Evolutionary conservation across 1,140 invertebrate species (phyloP), one percentile per base, ranked within the genome.

Genomic region (Vanessa atalanta): DNA sequence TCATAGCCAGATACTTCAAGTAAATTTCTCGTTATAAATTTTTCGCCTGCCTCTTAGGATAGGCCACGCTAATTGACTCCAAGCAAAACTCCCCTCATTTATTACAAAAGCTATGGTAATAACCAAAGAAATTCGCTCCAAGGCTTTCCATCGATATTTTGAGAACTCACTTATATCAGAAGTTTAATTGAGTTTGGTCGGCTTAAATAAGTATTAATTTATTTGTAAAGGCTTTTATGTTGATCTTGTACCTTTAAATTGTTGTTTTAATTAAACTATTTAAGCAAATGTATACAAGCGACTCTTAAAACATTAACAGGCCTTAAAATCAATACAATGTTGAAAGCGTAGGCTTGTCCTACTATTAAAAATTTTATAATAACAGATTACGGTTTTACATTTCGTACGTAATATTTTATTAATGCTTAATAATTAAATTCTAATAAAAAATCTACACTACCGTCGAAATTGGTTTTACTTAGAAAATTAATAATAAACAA

Each of bases 151-250:
- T 57, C 66, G 51, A 68, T 57, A 68, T 68, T 68, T 68, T 53
- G 31, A 68, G 66, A 53, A 68, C 50, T 48, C 51, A 67, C 65
- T 67, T 67, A 55, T 31, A 26, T 64, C 55, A 67, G 47, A 74
- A 74, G 60, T 74, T 74, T 74, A 74, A 74, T 74, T 67, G 60
- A 74, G 66, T 74, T 74, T 55, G 57, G 65, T 73, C 37, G 48
- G 43, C 47, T 61, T 66, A 53, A 68, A 64, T 51, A 69, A 69
- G 37, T 53, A 55, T 64, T 68, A 64, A 68, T 73, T 73, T 68
- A 60, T 55, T 73, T 73, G 48, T 47, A 64, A 64, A 68, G n/a
- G 53, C 31, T 61, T 16, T 73, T 61, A 67, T 68, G 63, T 73
- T 63, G 72, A 60, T 60, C 50, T 61, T 47, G 72, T 65, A 65